Evolutionary conservation across 2,113 vertebrate species (phyloP).

Genomic region (Brachypteracias leptosomus): DNA sequence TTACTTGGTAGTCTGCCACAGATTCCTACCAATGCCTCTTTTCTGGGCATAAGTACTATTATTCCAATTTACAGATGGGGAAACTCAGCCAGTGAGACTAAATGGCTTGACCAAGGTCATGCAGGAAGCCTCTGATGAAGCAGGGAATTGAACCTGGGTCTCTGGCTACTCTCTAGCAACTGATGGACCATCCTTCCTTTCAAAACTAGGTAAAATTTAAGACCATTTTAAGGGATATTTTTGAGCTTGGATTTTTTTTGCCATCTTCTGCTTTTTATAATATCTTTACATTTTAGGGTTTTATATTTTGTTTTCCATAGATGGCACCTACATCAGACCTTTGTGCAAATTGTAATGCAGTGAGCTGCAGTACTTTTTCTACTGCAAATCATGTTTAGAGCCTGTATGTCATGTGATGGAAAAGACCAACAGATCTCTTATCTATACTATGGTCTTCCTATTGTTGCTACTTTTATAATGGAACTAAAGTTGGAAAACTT

Average conservation of each 20-base stretch:
- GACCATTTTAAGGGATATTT: slow-evolving; percentile 4
- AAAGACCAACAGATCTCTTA: background rate
- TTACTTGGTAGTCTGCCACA: background rate
- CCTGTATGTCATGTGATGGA: background rate
- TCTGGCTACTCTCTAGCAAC: slow-evolving; percentile 22
- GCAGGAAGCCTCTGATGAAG: slow-evolving; percentile 27
- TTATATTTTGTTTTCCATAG: background rate
- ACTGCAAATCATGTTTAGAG: background rate
- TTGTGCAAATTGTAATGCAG: background rate
- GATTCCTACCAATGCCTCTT: background rate
- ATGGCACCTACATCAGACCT: background rate
- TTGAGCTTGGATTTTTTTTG: background rate
- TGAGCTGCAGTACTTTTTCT: background rate
- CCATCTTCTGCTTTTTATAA: background rate
- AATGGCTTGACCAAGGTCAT: slow-evolving; percentile 13
- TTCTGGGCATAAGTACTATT: slow-evolving; percentile 34
- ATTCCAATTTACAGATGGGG: slow-evolving; percentile 38
- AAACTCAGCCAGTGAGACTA: slow-evolving; percentile 27
- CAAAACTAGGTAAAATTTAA: slow-evolving; percentile 42
- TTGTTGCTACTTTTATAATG: background rate
- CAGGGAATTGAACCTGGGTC: slow-evolving; percentile 27
- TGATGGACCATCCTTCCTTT: slow-evolving; percentile 31
- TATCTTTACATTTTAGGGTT: too few species aligned
- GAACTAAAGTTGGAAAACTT: background rate
- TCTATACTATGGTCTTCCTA: background rate